phyloP scores from a whole-genome alignment of 2,113 vertebrate genomes.

The Catharus minimus region DNA sequence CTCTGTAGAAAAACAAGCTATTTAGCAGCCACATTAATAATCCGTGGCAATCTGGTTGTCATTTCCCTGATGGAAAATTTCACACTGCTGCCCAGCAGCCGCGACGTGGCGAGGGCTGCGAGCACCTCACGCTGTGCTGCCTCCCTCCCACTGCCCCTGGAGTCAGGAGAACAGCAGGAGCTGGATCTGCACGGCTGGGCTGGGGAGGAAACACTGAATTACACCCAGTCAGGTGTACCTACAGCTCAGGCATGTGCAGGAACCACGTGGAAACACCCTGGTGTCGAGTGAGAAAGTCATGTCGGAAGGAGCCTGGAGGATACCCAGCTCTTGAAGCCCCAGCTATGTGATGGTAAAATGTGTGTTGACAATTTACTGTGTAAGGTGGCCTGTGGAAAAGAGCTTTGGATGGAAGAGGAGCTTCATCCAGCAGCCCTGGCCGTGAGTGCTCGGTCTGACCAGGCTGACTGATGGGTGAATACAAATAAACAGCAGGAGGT shows the following conservation, averaged over 20 bases:
- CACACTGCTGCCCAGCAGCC: conserved; percentile 39
- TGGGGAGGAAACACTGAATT: neutral
- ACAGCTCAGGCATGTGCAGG: neutral
- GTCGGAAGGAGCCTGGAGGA: neutral
- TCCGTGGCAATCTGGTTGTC: conserved; percentile 35
- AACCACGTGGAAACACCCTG: neutral
- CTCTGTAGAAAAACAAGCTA: conserved; percentile 49
- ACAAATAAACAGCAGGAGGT: neutral
- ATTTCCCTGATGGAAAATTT: conserved; percentile 51
- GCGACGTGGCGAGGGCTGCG: rapidly evolving
- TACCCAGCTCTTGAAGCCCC: neutral
- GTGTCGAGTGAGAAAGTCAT: neutral
- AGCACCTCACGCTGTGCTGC: neutral
- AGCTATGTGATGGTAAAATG: neutral
- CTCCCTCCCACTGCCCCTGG: neutral
- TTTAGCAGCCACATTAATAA: conserved; percentile 52
- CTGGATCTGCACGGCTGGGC: neutral
- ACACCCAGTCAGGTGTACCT: neutral
- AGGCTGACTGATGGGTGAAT: neutral
- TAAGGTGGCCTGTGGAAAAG: neutral
- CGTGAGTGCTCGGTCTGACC: neutral
- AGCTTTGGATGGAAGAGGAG: neutral
- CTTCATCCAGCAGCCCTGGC: neutral
- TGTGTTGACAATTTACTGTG: neutral
- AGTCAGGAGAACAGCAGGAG: neutral